Base-by-base conservation (phyloP, 2,113 vertebrate genomes). In the Gavia stellata region DNA sequence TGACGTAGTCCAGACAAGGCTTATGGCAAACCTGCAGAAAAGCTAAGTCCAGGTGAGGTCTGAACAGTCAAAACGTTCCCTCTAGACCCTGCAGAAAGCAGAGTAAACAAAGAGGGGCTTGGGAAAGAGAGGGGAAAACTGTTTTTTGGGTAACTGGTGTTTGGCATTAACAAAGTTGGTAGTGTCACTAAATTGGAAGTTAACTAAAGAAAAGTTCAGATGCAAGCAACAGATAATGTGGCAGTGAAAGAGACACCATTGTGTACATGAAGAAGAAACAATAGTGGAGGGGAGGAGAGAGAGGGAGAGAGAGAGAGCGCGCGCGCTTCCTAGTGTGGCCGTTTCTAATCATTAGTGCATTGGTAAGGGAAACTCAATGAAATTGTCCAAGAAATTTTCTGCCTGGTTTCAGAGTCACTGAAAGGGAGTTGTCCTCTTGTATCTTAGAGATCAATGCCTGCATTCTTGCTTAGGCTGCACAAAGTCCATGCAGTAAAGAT, bases 1-100 rank as follows among this genome's bases (percentile, higher is more conserved):
- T 1, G 2, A 70, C 0, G 0, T 55, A 12, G 7, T 47, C 8
- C 31, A 55, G 40, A 38, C 13, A 26, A 73, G 31, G 2, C 7
- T 73, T 42, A 38, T 6, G 19, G 13, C 3, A 6, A 79, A 81
- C 63, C 19, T 49, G 16, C 26, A 34, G 44, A n/a, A 73, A 66
- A 20, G 4, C 8, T 61, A 31, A 73, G 26, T 11, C 3, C 50
- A n/a, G 12, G 6, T 52, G 15, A 45, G 19, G 9, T 25, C 38
- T 66, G 34, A 71, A 26, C 12, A 50, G 45, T 31, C 33, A 58
- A 78, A 78, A 52, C 28, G 12, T 14, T 84, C 58, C 19, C 28
- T 34, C 40, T 28, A 68, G 14, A 36, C 14, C 45, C 29, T 52
- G 26, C 16, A 55, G 34, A 66, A 71, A 71, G 8, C 26, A 38